phyloP scores from a whole-genome alignment of 2,797 vertebrate genomes.

The Onychomys leucogaster region DNA sequence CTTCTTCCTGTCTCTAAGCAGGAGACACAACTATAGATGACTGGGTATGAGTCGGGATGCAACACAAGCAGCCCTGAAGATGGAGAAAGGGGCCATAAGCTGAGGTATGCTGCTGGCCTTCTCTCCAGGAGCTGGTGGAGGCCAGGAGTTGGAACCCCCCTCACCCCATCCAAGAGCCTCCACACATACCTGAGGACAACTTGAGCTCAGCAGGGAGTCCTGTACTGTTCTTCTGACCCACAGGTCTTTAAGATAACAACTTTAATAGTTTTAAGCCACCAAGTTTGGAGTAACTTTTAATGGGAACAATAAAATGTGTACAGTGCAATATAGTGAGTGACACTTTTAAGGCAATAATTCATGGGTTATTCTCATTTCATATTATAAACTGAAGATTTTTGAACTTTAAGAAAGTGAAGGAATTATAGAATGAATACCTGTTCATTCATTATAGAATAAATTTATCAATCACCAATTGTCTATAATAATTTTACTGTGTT shows the following conservation, averaged over 20 bases:
- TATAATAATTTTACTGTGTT: not conserved
- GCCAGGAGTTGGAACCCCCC: not conserved
- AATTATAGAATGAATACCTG: slow-evolving; percentile 1
- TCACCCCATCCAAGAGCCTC: too few relatives aligned
- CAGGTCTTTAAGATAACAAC: not conserved
- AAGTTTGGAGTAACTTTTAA: not conserved
- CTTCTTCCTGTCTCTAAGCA: not conserved
- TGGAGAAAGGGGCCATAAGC: not conserved
- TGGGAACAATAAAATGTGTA: not conserved
- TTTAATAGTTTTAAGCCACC: not conserved
- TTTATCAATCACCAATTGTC: not conserved
- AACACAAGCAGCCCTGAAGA: not conserved
- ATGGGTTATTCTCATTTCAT: not conserved
- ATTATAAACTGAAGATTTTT: not conserved
- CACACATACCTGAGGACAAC: not conserved
- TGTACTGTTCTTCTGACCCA: not conserved
- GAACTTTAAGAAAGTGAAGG: not conserved
- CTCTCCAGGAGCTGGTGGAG: not conserved
- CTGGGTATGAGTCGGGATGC: not conserved
- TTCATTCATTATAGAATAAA: not conserved
- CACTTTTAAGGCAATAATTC: not conserved
- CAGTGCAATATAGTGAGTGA: not conserved
- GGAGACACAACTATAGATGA: not conserved
- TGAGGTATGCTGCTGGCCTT: not conserved
- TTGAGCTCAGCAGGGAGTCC: not conserved